Evolutionary conservation across 2,888 invertebrate species (phyloP), one percentile per base, ranked within the genome.

Genomic region (Netelia virgata): DNA sequence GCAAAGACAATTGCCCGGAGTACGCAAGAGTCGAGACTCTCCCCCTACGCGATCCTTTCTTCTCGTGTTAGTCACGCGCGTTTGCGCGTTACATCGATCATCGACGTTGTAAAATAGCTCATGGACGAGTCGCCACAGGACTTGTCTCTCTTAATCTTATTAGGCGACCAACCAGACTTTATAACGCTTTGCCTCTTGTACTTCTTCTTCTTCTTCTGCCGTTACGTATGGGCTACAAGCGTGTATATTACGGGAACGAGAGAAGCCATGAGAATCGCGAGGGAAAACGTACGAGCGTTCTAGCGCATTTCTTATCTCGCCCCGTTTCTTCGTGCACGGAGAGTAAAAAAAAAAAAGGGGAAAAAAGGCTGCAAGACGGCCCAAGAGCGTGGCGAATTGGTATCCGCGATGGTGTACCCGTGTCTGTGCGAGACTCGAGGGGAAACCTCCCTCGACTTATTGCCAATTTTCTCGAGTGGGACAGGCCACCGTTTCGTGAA

Each of bases 401-500:
- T 47, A 69, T 66, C 57, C 43, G 63, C 61, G 59, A 55, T 50
- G 36, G 6, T 3, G 8, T 11, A 14, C 47, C 11, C 14, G 47
- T 47, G 57, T 18, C 63, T 64, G 61, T 43, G 74, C 47, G 75
- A 53, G 66, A 68, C 79, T 59, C 75, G 53, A 61, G 75, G 75
- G 83, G 73, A 43, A 43, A 14, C n/a, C 64, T 18, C 57, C 66
- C 57, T 50, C 61, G 80, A 86, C 76, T 86, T 84, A 86, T 86
- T 84, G 86, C 78, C 84, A 86, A 86, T 86, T 86, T 84, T 86
- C 78, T 82, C 82, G 28, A 82, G 70, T 69, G 83, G 83, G 83
- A 83, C 80, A 80, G 77, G 43, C 66, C 16, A 59, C 70, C 83
- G 74, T 79, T 75, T 70, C 79, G 11, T 43, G 70, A 66, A 79